phyloP scores from a whole-genome alignment of 2,797 vertebrate genomes.

The Antrozous pallidus region DNA sequence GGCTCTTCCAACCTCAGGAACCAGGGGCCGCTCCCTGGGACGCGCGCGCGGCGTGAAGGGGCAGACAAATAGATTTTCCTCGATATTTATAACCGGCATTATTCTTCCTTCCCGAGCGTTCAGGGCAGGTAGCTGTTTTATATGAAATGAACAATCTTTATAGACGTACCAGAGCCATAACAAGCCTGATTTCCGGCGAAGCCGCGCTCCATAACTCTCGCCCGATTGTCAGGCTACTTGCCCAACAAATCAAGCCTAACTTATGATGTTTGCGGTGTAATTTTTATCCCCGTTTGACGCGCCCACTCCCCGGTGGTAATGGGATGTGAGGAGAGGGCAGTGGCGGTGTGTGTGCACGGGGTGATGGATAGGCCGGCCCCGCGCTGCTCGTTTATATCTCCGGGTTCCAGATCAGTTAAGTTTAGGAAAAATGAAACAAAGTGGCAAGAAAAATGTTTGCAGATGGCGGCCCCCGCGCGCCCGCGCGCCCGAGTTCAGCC shows the following conservation, averaged over 20 bases:
- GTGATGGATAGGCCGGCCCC: constrained; percentile 90
- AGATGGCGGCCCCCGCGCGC: constrained; percentile 88
- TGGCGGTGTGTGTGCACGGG: constrained; percentile 89
- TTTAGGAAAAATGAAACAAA: constrained; percentile 97
- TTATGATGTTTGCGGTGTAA: constrained; percentile 96
- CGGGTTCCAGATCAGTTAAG: constrained; percentile 94
- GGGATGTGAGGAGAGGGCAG: constrained; percentile 92
- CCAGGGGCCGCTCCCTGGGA: constrained; percentile 78
- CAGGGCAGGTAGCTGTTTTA: constrained; percentile 94
- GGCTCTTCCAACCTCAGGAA: too few species aligned
- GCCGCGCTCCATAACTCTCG: constrained; percentile 92
- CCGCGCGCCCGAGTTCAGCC: constrained; percentile 89
- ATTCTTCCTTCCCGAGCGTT: constrained; percentile 90
- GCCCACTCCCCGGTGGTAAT: constrained; percentile 90
- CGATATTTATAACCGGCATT: constrained; percentile 94
- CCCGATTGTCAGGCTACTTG: constrained; percentile 93
- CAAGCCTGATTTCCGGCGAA: constrained; percentile 93
- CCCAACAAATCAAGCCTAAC: constrained; percentile 98
- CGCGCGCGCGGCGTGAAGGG: constrained; percentile 83
- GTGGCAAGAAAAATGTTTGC: constrained; percentile 92
- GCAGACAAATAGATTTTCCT: constrained; percentile 92
- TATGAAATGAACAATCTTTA: constrained; percentile 98
- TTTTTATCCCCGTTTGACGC: constrained; percentile 98
- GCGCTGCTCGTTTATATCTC: constrained; percentile 95
- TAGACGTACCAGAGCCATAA: constrained; percentile 93